These are phyloP conservation scores for Sanderia malayensis DNA, from an alignment of 30 jellyfish, hydroid and myxozoan genomes.

Conservation along the genomic window DNA sequence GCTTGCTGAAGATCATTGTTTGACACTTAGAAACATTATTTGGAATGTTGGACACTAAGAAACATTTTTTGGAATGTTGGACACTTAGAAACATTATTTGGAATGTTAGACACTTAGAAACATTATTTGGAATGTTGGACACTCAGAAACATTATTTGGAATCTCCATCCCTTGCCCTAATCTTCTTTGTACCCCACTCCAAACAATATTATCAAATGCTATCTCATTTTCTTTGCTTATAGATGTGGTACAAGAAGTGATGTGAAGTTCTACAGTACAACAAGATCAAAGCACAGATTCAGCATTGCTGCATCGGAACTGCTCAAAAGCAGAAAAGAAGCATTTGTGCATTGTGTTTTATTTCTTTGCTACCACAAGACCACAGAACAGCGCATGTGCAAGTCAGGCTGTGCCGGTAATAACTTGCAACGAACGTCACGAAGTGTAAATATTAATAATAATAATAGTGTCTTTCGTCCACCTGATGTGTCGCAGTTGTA, in stretches of 20 bases:
- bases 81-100: too few relatives aligned
- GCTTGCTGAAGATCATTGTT: too few relatives aligned
- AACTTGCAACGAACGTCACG: constrained; percentile 41
- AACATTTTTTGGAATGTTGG: too few relatives aligned
- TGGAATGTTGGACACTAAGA: too few relatives aligned
- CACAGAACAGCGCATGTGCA: constrained; percentile 35
- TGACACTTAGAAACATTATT: too few relatives aligned
- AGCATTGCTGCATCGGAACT: constrained; percentile 33
- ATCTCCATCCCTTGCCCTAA: too few relatives aligned
- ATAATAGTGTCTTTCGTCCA: constrained; percentile 14
- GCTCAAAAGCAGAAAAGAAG: constrained; percentile 11
- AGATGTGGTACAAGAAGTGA: constrained; percentile 21
- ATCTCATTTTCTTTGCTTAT: background rate
- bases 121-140: too few relatives aligned
- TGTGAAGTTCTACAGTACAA: constrained; percentile 14
- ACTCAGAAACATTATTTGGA: too few relatives aligned
- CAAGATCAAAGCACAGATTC: constrained; percentile 26
- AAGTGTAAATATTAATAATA: background rate
- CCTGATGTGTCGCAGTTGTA: constrained; percentile 37
- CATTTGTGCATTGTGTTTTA: constrained; percentile 39
- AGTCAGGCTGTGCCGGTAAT: constrained; percentile 60
- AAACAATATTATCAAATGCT: background rate
- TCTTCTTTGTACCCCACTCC: too few relatives aligned
- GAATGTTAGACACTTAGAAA: too few relatives aligned
- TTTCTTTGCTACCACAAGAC: constrained; percentile 42